Evolutionary conservation across 2,797 vertebrate species (phyloP).

Genomic region (Caiman crocodilus): DNA sequence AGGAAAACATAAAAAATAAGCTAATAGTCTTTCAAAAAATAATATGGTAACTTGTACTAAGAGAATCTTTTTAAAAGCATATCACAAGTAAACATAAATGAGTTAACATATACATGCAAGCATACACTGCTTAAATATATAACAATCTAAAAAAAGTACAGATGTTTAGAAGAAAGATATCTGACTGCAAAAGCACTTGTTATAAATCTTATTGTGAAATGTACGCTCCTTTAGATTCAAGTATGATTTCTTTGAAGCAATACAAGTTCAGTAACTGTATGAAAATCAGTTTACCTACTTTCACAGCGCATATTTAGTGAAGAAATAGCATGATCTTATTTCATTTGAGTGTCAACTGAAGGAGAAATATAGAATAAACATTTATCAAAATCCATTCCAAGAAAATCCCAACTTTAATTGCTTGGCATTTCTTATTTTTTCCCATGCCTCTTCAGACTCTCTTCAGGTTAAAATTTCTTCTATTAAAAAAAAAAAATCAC

Average conservation of each 20-base stretch:
- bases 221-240: constrained; percentile 48
- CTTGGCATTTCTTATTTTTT: constrained; percentile 61
- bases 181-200: constrained; percentile 32
- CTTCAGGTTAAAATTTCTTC: constrained; percentile 71
- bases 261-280: constrained; percentile 67
- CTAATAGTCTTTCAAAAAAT: background rate
- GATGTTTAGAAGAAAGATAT: constrained; percentile 46
- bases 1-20: constrained; percentile 1
- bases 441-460: constrained; percentile 67
- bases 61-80: constrained; percentile 29
- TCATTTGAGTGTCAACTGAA: constrained; percentile 70
- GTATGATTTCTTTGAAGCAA: constrained; percentile 39
- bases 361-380: constrained; percentile 60
- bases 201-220: constrained; percentile 45
- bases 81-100: constrained; percentile 6
- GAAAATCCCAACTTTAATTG: constrained; percentile 72
- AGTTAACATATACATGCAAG: constrained; percentile 48
- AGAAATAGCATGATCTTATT: constrained; percentile 73
- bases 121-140: constrained; percentile 47
- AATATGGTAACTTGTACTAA: constrained; percentile 7
- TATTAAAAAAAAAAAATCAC: constrained; percentile 43
- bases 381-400: constrained; percentile 66
- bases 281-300: constrained; percentile 84
- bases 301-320: constrained; percentile 75
- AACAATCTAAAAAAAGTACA: constrained; percentile 39